Conservation (phyloP, 2,888 invertebrate species). For the Oligia latruncula region DNA sequence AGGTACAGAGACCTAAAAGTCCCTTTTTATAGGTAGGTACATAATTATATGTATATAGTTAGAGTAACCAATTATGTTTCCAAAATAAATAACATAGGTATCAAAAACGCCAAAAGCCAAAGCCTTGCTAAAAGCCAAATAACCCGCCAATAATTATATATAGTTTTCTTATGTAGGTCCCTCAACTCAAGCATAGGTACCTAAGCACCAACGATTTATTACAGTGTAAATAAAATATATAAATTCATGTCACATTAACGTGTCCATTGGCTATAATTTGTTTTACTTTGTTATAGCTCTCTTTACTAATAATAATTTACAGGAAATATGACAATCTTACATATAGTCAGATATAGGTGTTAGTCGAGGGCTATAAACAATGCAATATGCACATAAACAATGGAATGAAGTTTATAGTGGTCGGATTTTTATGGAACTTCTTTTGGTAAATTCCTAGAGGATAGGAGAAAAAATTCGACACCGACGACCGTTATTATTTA, state of each 20-base stretch:
- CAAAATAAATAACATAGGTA: not conserved
- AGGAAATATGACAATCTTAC: slow-evolving; percentile 2
- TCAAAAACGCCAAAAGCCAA: no score
- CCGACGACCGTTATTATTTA: no score
- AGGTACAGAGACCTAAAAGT: no score
- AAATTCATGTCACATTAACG: slow-evolving; percentile 37
- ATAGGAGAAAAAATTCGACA: not conserved
- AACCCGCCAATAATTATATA: not conserved
- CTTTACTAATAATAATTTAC: not conserved
- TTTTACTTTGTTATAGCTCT: not conserved
- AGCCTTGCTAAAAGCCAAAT: not conserved
- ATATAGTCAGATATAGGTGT: not conserved
- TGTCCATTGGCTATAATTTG: slow-evolving; percentile 12
- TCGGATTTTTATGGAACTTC: not conserved
- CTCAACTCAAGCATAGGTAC: not conserved
- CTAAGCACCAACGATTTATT: slow-evolving; percentile 9
- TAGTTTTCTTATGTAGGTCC: slow-evolving; percentile 2
- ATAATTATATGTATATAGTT: no score
- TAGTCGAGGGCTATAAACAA: not conserved
- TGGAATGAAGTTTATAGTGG: not conserved
- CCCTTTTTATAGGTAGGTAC: no score
- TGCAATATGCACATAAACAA: not conserved
- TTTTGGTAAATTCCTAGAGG: not conserved
- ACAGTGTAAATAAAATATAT: slow-evolving; percentile 23
- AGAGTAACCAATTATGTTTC: not conserved